Percentiles rank a stretch among this genome's conserved stretches.
Conservation (phyloP, 2,113 vertebrate species). For the Pterocles burchelli region DNA sequence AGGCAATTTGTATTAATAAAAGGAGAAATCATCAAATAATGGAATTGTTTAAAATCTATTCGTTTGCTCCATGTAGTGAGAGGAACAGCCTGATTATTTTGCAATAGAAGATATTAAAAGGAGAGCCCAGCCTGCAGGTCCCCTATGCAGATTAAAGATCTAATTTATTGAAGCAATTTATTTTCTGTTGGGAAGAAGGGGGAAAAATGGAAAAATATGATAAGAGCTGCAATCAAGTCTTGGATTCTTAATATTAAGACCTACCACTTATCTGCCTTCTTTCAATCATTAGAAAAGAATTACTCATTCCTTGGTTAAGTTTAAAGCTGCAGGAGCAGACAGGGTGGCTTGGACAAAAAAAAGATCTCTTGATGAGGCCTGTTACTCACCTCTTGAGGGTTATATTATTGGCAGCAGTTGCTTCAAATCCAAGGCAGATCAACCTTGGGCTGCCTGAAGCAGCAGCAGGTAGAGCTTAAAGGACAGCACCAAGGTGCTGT, state of each 20-base stretch:
- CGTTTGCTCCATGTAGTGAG: conserved; percentile 48
- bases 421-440: conserved; percentile 31
- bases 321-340: conserved; percentile 40
- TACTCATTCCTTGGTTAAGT: background rate
- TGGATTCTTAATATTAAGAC: conserved; percentile 64
- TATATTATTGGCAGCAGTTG: conserved; percentile 1
- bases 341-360: background rate
- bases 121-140: background rate
- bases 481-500: background rate
- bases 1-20: conserved; percentile 76
- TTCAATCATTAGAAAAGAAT: conserved; percentile 58
- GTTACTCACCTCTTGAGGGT: conserved; percentile 9
- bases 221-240: conserved; percentile 51
- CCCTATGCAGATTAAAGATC: conserved; percentile 63
- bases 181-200: conserved; percentile 54
- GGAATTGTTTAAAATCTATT: conserved; percentile 70
- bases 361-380: background rate
- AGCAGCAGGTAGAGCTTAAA: background rate
- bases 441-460: background rate
- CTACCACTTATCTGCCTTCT: conserved; percentile 65
- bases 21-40: conserved; percentile 60
- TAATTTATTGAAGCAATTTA: conserved; percentile 71
- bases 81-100: conserved; percentile 63
- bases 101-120: background rate
- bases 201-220: conserved; percentile 42